Evolutionary conservation across 2,888 invertebrate genomes (phyloP), one percentile per base, ranked within the genome.

Genomic region (Scelioninae gen. 1): DNA sequence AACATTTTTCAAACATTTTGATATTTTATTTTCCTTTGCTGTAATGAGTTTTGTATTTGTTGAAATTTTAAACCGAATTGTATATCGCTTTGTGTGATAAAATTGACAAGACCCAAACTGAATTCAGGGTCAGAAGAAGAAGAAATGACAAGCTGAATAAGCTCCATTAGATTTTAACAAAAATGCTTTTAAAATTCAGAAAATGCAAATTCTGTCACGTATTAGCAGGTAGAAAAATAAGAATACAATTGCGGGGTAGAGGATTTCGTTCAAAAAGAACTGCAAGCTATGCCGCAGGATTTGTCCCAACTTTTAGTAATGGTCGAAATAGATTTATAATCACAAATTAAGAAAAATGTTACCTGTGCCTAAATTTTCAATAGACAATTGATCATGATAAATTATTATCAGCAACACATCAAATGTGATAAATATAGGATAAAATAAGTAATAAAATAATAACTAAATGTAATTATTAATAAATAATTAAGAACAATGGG

Each of bases 201-300:
- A 74, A 56, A 74, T 74, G 74, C 74, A 74, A 74, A 74, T 74
- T 74, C 40, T 63, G 4, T 63, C 74, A 74, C 74, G 74, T 74
- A 63, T 29, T 43, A 15, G 63, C 68, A 77, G 68, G 76, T 74
- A 63, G 40, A 71, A 62, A 6, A 6, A 15, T 5, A 13, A 13
- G 11, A 23, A 40, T 29, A 60, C 58, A 71, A 58, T 60, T 29
- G 40, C 34, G 0, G 58, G 29, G 49, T 8, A 49, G 15, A 58
- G 31, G 43, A 23, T 23, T 23, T 66, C 13, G 13, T 29, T 31
- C 2, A 31, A 62, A 31, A 32, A 9, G 72, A 62, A 53, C 62
- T 62, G 62, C 63, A 74, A 74, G 32, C 40, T 38, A 38, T 32
- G 63, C 63, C 55, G 16, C 72, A 63, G 63, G 51, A 51, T 40